Percentiles rank a stretch among this genome's conserved stretches.
phyloP scores from a whole-genome alignment of 2,113 vertebrate genomes.

The Forbesichthys papilliferus region DNA sequence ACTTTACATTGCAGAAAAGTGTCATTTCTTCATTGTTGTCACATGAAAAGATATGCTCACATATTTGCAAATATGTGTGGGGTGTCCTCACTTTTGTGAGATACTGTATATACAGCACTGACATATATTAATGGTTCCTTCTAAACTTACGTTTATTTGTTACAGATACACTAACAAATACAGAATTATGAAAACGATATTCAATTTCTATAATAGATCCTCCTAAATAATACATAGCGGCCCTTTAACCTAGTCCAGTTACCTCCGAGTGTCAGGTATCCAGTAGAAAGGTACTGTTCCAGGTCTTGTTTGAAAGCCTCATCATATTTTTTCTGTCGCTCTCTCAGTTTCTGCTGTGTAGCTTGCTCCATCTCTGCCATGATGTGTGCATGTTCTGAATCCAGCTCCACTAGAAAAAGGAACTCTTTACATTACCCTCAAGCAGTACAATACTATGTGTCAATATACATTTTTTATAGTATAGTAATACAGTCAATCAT shows the following conservation, averaged over 20 bases:
- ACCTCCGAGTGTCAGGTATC: constrained; percentile 88
- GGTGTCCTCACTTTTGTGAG: no score
- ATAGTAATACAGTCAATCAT: neutral
- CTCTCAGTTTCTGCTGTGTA: constrained; percentile 86
- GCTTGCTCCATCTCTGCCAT: constrained; percentile 88
- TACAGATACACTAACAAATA: neutral
- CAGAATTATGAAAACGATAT: neutral
- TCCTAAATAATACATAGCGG: no score
- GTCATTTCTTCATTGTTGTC: no score
- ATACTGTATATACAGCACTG: neutral
- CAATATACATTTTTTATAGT: no score
- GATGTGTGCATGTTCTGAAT: constrained; percentile 85
- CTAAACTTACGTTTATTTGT: no score
- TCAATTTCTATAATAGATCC: neutral
- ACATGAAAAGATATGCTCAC: no score
- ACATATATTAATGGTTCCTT: neutral
- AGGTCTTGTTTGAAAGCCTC: constrained; percentile 97
- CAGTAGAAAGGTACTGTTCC: constrained; percentile 92
- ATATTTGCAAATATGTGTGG: no score
- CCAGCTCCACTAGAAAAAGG: constrained; percentile 81
- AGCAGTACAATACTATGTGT: no score
- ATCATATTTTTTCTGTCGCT: constrained; percentile 93
- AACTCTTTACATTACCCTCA: neutral
- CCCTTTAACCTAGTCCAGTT: constrained; percentile 28
- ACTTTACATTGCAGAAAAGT: no score